Base-by-base conservation (phyloP, 2,888 invertebrate genomes). In the Agrochola circellaris region DNA sequence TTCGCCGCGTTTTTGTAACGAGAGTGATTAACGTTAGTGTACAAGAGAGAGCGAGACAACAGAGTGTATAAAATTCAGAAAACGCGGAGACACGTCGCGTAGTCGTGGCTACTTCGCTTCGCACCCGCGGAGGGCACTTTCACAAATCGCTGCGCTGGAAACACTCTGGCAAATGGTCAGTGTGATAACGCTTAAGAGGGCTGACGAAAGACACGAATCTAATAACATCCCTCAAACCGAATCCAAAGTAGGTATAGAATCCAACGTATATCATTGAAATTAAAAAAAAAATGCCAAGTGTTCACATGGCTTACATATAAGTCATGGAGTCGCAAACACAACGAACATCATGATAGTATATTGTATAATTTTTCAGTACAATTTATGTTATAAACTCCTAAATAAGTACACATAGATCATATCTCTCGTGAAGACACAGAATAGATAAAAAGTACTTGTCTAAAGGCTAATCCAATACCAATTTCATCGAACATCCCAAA, bases 401-500 rank as follows among this genome's bases (percentile, higher is more conserved):
- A 61, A 11, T 61, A 54, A 4, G 20, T 51, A 20, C 30, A 11
- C 30, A 2, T 30, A 30, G 30, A 61, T 61, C 26, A 60, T 17
- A 60, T 30, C 20, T 34, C 6, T 20, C 11, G n/a, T 34, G 51
- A 11, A 34, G 11, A 20, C 30, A 30, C 30, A 61, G 20, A 9
- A 61, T 30, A 61, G 20, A 30, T 30, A 30, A 23, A 23, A 23
- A 54, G 23, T 23, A 23, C 30, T 34, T 11, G 11, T 34, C 34
- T 23, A 11, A 34, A 23, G 34, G 13, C 34, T 62, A 30, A 51
- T 3, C 34, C 7, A 17, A 58, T 4, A 66, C 20, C 9, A 56
- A 69, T 70, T 11, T 34, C 6, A 75, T 54, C n/a, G 51, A 54
- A 64, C 1, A 4, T 17, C 15, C 20, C 17, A 65, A 78, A 68